Conservation (phyloP, 2,888 invertebrate species). For the Amphipoea oculea region DNA sequence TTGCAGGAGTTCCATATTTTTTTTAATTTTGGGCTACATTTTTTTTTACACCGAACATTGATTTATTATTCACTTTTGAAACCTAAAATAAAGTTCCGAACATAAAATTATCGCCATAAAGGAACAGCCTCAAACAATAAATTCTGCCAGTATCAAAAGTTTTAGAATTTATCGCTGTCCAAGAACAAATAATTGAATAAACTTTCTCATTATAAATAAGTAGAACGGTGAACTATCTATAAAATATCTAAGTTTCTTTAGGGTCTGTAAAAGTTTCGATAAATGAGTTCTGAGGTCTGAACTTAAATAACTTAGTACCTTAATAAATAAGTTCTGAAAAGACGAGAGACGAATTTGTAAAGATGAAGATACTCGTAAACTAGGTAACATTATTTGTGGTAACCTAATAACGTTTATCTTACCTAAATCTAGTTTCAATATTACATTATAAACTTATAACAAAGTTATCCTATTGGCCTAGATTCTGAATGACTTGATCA, state of each 20-base stretch:
- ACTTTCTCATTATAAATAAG: conserved; percentile 50
- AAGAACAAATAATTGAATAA: conserved; percentile 60
- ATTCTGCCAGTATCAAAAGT: conserved; percentile 49
- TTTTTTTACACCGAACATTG: background rate
- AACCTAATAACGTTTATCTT: background rate
- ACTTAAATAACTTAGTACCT: conserved; percentile 17
- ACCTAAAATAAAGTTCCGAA: conserved; percentile 2
- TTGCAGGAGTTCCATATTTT: background rate
- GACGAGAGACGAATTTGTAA: conserved; percentile 19
- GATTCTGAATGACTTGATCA: conserved; percentile 1
- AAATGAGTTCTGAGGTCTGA: conserved; percentile 5
- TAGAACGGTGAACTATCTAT: conserved; percentile 48
- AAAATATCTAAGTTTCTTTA: conserved; percentile 38
- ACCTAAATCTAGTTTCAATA: background rate
- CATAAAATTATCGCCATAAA: conserved; percentile 21
- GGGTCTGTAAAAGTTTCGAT: conserved; percentile 26
- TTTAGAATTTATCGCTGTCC: conserved; percentile 51
- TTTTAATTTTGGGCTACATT: background rate
- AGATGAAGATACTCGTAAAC: background rate
- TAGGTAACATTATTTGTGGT: background rate
- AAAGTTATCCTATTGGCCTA: background rate
- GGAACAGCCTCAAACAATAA: conserved; percentile 42
- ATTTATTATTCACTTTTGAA: background rate
- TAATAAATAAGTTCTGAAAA: conserved; percentile 22
- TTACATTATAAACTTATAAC: background rate